phyloP scores from a whole-genome alignment of 2,888 invertebrate species.

The Stenoptilia bipunctidactyla region DNA sequence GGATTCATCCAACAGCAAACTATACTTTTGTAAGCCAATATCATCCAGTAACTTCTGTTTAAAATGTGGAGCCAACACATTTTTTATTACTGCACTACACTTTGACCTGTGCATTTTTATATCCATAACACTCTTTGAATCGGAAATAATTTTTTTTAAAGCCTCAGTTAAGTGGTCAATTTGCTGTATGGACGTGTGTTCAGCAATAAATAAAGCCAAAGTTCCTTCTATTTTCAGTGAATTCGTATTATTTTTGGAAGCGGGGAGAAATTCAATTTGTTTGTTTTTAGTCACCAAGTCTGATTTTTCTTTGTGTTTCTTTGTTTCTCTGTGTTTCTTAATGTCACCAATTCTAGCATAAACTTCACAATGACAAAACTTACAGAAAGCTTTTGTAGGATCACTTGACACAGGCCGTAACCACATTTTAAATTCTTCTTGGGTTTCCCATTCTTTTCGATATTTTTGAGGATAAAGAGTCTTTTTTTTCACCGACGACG shows the following conservation, averaged over 20 bases:
- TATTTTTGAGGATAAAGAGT: background rate
- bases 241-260: no score
- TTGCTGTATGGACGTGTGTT: no score
- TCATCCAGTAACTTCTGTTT: slow-evolving; percentile 2
- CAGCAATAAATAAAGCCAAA: no score
- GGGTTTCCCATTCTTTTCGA: background rate
- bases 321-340: background rate
- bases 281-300: background rate
- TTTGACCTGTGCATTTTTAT: slow-evolving; percentile 4
- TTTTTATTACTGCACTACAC: slow-evolving; percentile 3
- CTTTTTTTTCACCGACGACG: no score
- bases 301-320: slow-evolving; percentile 1
- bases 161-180: background rate
- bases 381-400: background rate
- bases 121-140: background rate
- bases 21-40: slow-evolving; percentile 5
- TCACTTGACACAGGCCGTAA: background rate
- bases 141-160: background rate
- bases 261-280: no score
- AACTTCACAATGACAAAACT: background rate
- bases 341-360: background rate
- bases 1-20: slow-evolving; percentile 7
- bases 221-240: no score
- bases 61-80: slow-evolving; percentile 5
- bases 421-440: background rate